phyloP scores from a whole-genome alignment of 1,140 invertebrate species.

The Caerostris extrusa region DNA sequence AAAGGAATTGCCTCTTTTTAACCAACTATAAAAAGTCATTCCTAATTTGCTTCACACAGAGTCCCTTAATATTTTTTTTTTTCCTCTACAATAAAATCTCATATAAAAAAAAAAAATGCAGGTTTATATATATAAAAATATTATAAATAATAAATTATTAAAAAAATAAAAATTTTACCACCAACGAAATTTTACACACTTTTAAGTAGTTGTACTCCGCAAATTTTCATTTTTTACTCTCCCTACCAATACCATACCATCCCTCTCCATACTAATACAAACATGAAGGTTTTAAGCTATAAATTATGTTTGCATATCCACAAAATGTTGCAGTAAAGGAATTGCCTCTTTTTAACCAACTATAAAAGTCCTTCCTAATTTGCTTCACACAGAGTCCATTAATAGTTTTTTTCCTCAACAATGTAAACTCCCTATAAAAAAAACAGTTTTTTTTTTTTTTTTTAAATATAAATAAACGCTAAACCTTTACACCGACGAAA shows the following conservation, averaged over 20 bases:
- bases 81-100: no score
- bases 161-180: no score
- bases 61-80: conserved; percentile 29
- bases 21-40: neutral
- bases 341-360: neutral
- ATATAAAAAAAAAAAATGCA: neutral
- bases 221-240: no score
- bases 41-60: conserved; percentile 3
- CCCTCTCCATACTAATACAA: no score
- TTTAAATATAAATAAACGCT: neutral
- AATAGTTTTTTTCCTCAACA: neutral
- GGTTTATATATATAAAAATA: no score
- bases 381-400: conserved; percentile 17
- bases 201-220: no score
- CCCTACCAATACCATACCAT: no score
- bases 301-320: no score
- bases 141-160: no score
- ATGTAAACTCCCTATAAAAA: neutral
- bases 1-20: neutral
- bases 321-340: neutral
- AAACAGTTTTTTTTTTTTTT: no score
- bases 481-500: neutral
- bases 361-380: neutral
- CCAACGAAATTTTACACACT: no score
- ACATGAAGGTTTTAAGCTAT: no score